phyloP scores from a whole-genome alignment of 2,113 vertebrate genomes.

The Odontophorus gujanensis region DNA sequence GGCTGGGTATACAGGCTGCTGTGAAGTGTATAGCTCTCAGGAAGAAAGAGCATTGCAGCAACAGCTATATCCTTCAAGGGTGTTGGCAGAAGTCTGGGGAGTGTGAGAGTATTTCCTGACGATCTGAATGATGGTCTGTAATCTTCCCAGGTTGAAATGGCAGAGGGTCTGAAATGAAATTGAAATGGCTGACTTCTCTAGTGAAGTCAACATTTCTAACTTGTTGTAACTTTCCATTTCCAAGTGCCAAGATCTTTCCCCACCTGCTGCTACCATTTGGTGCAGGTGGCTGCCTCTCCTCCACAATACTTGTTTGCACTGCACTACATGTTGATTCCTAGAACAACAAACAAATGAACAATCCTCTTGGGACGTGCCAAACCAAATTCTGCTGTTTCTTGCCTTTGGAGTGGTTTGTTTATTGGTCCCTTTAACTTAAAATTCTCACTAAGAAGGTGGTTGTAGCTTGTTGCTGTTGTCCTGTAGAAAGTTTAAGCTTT shows the following conservation, averaged over 20 bases:
- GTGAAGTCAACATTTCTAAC: background rate
- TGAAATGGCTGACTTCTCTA: too few relatives aligned
- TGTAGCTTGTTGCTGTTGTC: background rate
- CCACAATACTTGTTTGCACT: background rate
- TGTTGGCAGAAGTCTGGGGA: background rate
- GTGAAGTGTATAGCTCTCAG: accelerated
- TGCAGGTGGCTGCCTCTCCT: background rate
- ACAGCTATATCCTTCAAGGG: background rate
- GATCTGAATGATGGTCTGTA: accelerated
- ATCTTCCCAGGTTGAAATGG: accelerated
- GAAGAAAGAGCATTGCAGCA: background rate
- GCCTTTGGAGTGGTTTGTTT: background rate
- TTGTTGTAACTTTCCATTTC: background rate
- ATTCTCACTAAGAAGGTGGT: accelerated
- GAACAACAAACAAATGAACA: background rate
- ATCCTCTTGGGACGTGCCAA: background rate
- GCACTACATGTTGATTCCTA: background rate
- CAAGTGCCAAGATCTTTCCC: background rate
- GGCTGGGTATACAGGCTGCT: background rate
- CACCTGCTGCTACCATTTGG: accelerated
- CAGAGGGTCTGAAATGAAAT: too few relatives aligned
- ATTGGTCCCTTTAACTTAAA: background rate
- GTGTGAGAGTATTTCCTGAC: background rate
- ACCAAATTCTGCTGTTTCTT: background rate
- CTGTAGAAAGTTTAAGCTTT: background rate